These are phyloP conservation scores for Sigmodon hispidus DNA, from an alignment of 2,113 vertebrate genomes.

Conservation along the genomic window DNA sequence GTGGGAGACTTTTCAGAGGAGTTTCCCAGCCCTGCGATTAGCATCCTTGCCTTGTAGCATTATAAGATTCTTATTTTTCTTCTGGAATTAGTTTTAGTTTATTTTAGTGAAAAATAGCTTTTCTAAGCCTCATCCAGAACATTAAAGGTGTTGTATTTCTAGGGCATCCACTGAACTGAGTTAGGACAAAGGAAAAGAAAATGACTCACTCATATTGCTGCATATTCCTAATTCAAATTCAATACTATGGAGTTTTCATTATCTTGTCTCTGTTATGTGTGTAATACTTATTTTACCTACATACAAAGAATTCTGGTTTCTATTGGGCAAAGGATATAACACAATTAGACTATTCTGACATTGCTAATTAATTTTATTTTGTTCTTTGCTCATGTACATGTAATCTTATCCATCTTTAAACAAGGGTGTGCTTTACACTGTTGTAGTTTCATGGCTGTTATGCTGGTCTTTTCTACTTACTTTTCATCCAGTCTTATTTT, in stretches of 20 bases:
- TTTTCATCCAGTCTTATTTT: not conserved
- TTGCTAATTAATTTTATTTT: constrained; percentile 15
- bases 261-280: not conserved
- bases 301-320: constrained; percentile 11
- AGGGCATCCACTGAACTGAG: not conserved
- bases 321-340: not conserved
- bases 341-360: constrained; percentile 17
- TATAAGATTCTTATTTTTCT: constrained; percentile 13
- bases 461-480: not conserved
- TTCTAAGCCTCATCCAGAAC: not conserved
- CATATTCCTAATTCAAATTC: not conserved
- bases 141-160: not conserved
- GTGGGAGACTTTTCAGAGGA: not conserved
- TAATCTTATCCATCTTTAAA: not conserved
- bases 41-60: not conserved
- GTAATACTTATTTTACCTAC: not conserved
- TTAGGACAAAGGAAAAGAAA: not conserved
- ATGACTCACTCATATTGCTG: not conserved
- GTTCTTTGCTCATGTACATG: not conserved
- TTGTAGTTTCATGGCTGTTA: not conserved
- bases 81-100: not conserved
- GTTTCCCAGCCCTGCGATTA: not conserved
- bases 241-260: not conserved
- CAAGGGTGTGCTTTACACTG: not conserved
- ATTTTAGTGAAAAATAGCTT: constrained; percentile 10